Base-by-base conservation (phyloP, 2,797 vertebrate species). In the Hypotaenidia okinawae region DNA sequence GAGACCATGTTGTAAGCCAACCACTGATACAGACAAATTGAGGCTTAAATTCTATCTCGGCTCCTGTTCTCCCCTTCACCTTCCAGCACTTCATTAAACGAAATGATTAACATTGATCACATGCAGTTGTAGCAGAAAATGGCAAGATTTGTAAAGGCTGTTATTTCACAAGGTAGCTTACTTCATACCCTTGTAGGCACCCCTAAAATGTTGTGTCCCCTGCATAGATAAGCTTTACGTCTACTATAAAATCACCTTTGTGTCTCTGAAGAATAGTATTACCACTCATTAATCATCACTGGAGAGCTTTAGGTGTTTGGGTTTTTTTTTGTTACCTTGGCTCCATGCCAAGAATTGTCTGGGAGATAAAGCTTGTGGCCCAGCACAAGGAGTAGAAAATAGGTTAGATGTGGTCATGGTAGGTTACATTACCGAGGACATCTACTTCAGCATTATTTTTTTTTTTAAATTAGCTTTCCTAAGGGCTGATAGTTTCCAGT, bases 21-120 rank as follows among this genome's bases (percentile, higher is more conserved):
- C 63, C 67, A 74, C 70, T 82, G 88, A 92, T 74, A 92, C 2
- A 95, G 88, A 96, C 35, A 94, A 93, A 94, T 80, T n/a, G 84
- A 94, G 49, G 70, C 52, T 97, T 92, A 82, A 76, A 93, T 90
- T 94, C 80, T 63, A 1, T 91, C 86, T 87, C 59, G 61, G 49
- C 35, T 84, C 28, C 52, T 77, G 10, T 74, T 95, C n/a, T 87
- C 35, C 16, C 63, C 19, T 93, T 93, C 63, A 64, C 67, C 49
- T 90, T 83, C 72, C 57, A 95, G 69, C 35, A 81, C 76, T 95
- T 84, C 76, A 91, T 94, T 93, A 90, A 96, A 91, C 81, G 51
- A 93, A 91, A 90, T 91, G 0, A 93, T 94, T 94, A 94, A 84
- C 91, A 90, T 81, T 81, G 90, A 91, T 94, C 90, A 86, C 32